Percentiles rank a stretch among this genome's conserved stretches.
phyloP scores from a whole-genome alignment of 2,888 invertebrate genomes.

The Ommatoiulus sabulosus region DNA sequence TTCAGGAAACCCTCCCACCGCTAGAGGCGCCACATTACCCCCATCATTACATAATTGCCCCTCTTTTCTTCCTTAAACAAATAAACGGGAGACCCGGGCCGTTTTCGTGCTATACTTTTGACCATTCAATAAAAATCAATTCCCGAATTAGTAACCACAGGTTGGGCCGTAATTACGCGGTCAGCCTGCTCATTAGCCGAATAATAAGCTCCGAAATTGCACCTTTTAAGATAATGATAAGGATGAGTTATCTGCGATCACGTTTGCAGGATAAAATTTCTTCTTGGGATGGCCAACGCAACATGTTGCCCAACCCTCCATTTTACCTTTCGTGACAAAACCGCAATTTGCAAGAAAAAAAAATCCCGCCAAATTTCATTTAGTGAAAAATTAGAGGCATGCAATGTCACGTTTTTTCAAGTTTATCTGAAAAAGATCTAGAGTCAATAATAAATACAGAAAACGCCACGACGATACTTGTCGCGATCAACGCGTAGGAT shows the following conservation, averaged over 20 bases:
- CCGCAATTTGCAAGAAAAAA: neutral
- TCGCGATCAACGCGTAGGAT: too few species aligned
- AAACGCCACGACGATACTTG: too few species aligned
- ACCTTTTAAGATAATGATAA: conserved; percentile 22
- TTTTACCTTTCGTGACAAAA: neutral
- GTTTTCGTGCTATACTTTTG: neutral
- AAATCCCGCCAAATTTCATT: neutral
- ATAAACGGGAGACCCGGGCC: neutral
- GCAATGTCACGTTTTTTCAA: neutral
- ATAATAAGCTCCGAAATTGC: neutral
- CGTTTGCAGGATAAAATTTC: neutral
- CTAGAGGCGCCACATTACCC: neutral
- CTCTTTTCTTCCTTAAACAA: conserved; percentile 2
- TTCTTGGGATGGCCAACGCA: neutral
- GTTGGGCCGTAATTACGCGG: conserved; percentile 1
- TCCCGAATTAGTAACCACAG: conserved; percentile 22
- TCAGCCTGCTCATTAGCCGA: neutral
- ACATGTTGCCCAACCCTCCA: neutral
- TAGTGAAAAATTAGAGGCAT: neutral
- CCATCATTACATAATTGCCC: conserved; percentile 24
- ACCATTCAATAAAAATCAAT: conserved; percentile 7
- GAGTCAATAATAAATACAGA: too few species aligned
- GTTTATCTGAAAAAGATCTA: too few species aligned
- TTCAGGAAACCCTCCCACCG: neutral
- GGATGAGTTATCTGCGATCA: conserved; percentile 7